A percentile compares a stretch with the other conserved stretches of the same genome.
These are phyloP conservation scores for Drosophila quinaria DNA, from an alignment of 2,888 invertebrate genomes.

Conservation along the genomic window DNA sequence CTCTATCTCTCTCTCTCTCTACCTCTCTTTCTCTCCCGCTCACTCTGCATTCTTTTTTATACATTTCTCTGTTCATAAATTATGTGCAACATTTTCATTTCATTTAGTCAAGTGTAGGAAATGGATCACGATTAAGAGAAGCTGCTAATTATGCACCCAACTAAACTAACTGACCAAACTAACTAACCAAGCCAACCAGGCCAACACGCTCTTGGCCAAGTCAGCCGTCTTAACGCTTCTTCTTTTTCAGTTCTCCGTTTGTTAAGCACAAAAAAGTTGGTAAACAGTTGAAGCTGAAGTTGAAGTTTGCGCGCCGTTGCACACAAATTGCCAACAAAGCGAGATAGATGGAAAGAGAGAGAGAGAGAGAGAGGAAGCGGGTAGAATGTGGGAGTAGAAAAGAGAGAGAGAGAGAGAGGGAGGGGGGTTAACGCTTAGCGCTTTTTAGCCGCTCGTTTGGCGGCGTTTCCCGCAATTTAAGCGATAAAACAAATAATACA, in stretches of 20 bases:
- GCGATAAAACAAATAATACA: conserved; percentile 80
- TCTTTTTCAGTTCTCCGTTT: background rate
- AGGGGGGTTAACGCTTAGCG: conserved; percentile 68
- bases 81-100: conserved; percentile 81
- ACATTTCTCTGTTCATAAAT: conserved; percentile 58
- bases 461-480: conserved; percentile 69
- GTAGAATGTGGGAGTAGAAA: conserved; percentile 36
- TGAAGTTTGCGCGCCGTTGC: conserved; percentile 67
- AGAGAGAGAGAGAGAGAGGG: background rate
- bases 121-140: conserved; percentile 69
- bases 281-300: conserved; percentile 32
- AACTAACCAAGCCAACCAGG: conserved; percentile 16
- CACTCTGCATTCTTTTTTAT: background rate
- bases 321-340: conserved; percentile 58
- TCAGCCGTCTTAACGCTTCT: conserved; percentile 5
- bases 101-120: conserved; percentile 59
- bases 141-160: conserved; percentile 54
- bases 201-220: conserved; percentile 17
- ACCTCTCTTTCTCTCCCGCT: background rate
- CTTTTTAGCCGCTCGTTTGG: conserved; percentile 77
- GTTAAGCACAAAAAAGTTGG: background rate
- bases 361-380: background rate
- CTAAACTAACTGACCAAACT: conserved; percentile 26
- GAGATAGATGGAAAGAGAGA: background rate
- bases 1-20: background rate